Evolutionary conservation across 1,140 invertebrate genomes (phyloP), one percentile per base, ranked within the genome.

Genomic region (Mamestra configurata): DNA sequence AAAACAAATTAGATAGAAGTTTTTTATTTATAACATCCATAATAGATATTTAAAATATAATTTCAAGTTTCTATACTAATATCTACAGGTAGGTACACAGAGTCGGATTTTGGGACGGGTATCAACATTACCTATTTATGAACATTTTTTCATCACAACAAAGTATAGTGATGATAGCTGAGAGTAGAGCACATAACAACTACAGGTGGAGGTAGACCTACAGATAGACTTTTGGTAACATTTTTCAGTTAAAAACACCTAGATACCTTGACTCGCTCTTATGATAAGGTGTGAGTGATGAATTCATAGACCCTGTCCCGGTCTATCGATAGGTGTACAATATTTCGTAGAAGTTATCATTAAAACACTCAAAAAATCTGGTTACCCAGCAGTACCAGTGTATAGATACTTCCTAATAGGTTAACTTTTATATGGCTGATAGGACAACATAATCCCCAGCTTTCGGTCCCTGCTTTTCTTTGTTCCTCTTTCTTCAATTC

Each of bases 21-120:
- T 64, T 40, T 64, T 64, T 37, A 35, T 64, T 40, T n/a, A 40
- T 40, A 64, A 64, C 59, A 64, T 64, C 40, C 35, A 64, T 64
- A 31, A 20, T 40, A 20, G 31, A 61, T 61, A 61, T 31, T 64
- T 64, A 20, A 64, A 64, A 64, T 64, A 64, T 10, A 64, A 61
- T 61, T 37, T 61, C 57, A 40, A 40, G 10, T 64, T 37, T 40
- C 59, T 64, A 27, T 31, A 64, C 18, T 35, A 35, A 37, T 64
- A 37, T 64, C 59, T 64, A 64, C 15, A 64, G 10, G 55, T 40
- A 64, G 31, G 55, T 57, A 64, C 59, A 64, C 7, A 18, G 8
- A 64, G 59, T 40, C 10, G 31, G 35, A 40, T 64, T 46, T 64
- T 37, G 31, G 59, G 18, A 64, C 24, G 11, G 6, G 57, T 13